Conservation (phyloP, 1,140 invertebrate species). For the Temnothorax longispinosus region DNA sequence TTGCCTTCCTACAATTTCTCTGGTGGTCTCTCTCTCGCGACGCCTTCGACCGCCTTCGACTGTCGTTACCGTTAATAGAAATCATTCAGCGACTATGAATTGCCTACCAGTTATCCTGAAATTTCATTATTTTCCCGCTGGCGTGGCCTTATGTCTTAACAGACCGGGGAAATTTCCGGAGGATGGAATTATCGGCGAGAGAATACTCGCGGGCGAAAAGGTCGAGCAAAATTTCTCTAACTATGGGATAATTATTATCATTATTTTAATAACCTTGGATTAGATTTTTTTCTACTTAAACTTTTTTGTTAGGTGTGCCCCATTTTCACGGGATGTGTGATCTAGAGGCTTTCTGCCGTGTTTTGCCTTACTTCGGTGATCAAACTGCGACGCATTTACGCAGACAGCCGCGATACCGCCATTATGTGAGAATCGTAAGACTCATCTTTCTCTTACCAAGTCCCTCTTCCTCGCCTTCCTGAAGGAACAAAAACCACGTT, state of each 20-base stretch:
- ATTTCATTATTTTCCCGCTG: conserved; percentile 84
- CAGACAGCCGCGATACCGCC: neutral
- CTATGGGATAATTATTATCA: neutral
- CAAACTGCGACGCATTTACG: neutral
- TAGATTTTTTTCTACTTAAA: neutral
- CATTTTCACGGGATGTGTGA: neutral
- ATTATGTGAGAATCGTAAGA: neutral
- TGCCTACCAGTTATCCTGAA: conserved; percentile 84
- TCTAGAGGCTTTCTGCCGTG: neutral
- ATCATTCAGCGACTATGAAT: conserved; percentile 83
- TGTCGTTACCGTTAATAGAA: conserved; percentile 79
- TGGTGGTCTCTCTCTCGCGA: conserved; percentile 50
- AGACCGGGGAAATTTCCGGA: conserved; percentile 59
- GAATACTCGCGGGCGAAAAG: conserved; percentile 44
- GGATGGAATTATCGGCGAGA: conserved; percentile 46
- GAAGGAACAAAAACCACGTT: conserved; percentile 30
- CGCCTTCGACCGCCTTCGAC: conserved; percentile 63
- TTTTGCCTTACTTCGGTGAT: neutral
- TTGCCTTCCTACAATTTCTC: conserved; percentile 81
- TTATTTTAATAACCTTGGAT: neutral
- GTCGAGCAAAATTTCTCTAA: conserved; percentile 27
- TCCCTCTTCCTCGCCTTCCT: too few relatives aligned
- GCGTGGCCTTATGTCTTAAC: conserved; percentile 27
- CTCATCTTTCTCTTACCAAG: conserved; percentile 1
- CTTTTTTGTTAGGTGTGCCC: too few relatives aligned